Conservation (phyloP, 2,888 invertebrate species). For the Xestia c-nigrum region DNA sequence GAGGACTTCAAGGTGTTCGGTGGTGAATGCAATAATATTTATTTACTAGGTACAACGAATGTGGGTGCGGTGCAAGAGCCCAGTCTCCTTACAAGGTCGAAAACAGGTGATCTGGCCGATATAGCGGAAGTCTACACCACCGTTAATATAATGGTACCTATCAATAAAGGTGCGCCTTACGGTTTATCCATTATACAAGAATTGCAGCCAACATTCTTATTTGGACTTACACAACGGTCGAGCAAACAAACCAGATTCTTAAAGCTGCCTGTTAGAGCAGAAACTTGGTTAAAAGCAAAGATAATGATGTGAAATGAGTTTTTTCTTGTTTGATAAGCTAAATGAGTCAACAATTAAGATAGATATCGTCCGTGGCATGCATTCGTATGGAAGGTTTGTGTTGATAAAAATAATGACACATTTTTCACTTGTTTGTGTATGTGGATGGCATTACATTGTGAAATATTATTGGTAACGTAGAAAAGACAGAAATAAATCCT, state of each 20-base stretch:
- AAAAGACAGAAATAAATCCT: neutral
- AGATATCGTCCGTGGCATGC: constrained; percentile 51
- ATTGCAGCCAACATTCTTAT: constrained; percentile 48
- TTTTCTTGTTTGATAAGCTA: constrained; percentile 61
- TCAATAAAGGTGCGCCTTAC: constrained; percentile 65
- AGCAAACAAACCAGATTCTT: constrained; percentile 39
- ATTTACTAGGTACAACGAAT: constrained; percentile 34
- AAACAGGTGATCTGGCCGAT: constrained; percentile 61
- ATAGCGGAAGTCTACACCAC: constrained; percentile 63
- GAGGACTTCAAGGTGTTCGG: constrained; percentile 54
- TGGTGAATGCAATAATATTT: constrained; percentile 51
- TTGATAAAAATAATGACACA: constrained; percentile 60
- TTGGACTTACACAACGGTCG: constrained; percentile 50
- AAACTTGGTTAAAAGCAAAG: constrained; percentile 37
- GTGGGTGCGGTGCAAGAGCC: constrained; percentile 38
- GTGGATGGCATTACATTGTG: constrained; percentile 25
- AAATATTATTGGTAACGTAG: constrained; percentile 5
- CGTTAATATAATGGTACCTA: constrained; percentile 65
- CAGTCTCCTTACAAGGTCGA: constrained; percentile 68
- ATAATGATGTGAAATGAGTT: constrained; percentile 55
- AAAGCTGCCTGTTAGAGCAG: constrained; percentile 24
- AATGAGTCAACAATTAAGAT: constrained; percentile 67
- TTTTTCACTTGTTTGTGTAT: constrained; percentile 51
- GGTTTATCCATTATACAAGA: constrained; percentile 62
- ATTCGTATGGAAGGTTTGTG: constrained; percentile 53